Conservation (phyloP, 2,888 invertebrate genomes). For the Geophilus truncorum region DNA sequence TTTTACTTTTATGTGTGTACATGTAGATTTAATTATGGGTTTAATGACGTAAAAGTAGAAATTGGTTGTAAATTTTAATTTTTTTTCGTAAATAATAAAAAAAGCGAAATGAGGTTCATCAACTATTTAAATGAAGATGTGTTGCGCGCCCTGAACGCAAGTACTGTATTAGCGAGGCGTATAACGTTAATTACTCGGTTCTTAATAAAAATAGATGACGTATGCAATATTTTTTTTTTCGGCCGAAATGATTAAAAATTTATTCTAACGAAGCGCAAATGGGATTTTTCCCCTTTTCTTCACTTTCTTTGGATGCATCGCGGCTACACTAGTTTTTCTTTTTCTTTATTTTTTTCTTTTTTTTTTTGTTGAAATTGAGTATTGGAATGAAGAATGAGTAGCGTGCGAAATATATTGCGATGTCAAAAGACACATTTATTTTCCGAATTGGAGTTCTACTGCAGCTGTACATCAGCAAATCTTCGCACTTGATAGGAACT, state of each 20-base stretch:
- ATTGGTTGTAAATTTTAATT: not conserved
- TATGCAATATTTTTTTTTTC: not conserved
- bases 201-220: not conserved
- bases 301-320: not conserved
- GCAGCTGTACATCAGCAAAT: not conserved
- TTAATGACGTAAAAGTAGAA: not conserved
- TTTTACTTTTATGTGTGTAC: not conserved
- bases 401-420: not conserved
- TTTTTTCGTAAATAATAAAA: not conserved
- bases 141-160: not conserved
- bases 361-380: not conserved
- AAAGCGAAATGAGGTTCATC: not conserved
- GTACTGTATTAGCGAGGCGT: not conserved
- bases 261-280: not conserved
- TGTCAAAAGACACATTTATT: not conserved
- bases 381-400: not conserved
- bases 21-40: not conserved
- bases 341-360: not conserved
- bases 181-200: not conserved
- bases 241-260: not conserved
- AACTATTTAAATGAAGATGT: slow-evolving; percentile 11
- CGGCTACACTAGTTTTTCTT: not conserved
- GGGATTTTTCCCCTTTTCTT: too few relatives aligned
- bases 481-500: not conserved
- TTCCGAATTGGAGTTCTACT: not conserved